Percentiles rank a stretch among this genome's conserved stretches.
Evolutionary conservation across 2,113 vertebrate genomes (phyloP).

Genomic region (Tupaia tana): DNA sequence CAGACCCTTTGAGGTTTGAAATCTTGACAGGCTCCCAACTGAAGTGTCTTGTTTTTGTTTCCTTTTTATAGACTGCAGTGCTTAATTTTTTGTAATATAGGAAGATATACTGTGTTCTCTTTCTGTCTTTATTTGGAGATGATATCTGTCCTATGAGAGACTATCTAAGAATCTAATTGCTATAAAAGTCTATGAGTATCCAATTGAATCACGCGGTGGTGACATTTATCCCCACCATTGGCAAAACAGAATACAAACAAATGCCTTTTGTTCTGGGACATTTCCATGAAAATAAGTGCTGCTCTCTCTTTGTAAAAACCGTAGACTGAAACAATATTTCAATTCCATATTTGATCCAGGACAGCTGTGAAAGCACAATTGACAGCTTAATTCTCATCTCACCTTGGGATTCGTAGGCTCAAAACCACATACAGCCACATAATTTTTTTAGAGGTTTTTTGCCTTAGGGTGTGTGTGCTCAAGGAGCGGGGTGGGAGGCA

Average conservation of each 20-base stretch:
- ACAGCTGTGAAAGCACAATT: slow-evolving; percentile 10
- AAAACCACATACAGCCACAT: background rate
- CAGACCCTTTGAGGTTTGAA: background rate
- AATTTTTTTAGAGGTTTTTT: no score
- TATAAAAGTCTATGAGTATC: background rate
- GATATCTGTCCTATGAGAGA: background rate
- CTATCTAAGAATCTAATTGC: background rate
- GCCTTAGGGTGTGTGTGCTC: no score
- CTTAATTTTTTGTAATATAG: background rate
- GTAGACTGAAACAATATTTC: background rate
- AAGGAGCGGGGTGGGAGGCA: no score
- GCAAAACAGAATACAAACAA: background rate
- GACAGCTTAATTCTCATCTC: slow-evolving; percentile 3
- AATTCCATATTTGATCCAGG: slow-evolving; percentile 35
- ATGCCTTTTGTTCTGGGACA: background rate
- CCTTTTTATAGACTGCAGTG: background rate
- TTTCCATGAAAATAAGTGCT: background rate
- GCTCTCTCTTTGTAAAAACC: slow-evolving; percentile 43
- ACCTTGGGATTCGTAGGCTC: background rate
- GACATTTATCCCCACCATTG: background rate
- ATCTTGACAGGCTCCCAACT: slow-evolving; percentile 32
- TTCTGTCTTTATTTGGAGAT: background rate
- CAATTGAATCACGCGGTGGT: background rate
- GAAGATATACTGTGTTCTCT: background rate
- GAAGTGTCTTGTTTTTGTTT: slow-evolving; percentile 38